Base-by-base conservation (phyloP, 2,113 vertebrate genomes). In the Leptobrachium ailaonicum region DNA sequence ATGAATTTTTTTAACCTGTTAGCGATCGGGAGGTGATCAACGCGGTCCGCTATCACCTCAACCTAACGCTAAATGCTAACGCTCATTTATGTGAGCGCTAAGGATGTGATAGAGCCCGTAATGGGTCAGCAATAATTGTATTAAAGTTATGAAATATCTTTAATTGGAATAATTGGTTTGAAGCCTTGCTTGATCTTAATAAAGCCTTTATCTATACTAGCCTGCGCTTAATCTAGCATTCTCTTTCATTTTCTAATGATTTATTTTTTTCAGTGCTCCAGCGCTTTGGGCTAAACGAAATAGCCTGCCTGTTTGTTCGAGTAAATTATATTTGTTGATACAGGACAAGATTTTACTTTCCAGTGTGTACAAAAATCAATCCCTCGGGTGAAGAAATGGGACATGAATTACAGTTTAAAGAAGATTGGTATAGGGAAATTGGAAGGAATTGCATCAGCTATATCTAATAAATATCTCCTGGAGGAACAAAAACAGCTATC, bases 241-340 rank as follows among this genome's bases (percentile, higher is more conserved):
- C 76, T 78, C 83, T 86, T 87, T 87, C 72, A 42, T 88, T 85
- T 81, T 72, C 86, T 82, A 82, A 82, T 73, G 78, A 71, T 47
- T 64, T 86, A 77, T 84, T 32, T 32, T 32, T 32, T 32, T 32
- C 20, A 32, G 20, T 32, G 20, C 54, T 79, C 50, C 20, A 70
- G 66, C 74, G 71, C 73, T 86, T 72, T 66, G 1, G 0, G 78
- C 78, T 83, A 82, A 69, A 85, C 82, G 72, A 80, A 62, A 76
- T 82, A 85, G 67, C 86, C 53, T 60, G 84, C 70, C 73, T 84
- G 74, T 47, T 12, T 79, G 47, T 80, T 85, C 13, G 83, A 86
- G 85, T n/a, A 80, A 66, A 87, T 82, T 83, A 78, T 82, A 87
- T 82, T 79, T 82, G 82, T 62, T 86, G 84, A 79, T 58, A 71